Evolutionary conservation across 2,113 vertebrate genomes (phyloP).

Genomic region (Indicator maculatus): DNA sequence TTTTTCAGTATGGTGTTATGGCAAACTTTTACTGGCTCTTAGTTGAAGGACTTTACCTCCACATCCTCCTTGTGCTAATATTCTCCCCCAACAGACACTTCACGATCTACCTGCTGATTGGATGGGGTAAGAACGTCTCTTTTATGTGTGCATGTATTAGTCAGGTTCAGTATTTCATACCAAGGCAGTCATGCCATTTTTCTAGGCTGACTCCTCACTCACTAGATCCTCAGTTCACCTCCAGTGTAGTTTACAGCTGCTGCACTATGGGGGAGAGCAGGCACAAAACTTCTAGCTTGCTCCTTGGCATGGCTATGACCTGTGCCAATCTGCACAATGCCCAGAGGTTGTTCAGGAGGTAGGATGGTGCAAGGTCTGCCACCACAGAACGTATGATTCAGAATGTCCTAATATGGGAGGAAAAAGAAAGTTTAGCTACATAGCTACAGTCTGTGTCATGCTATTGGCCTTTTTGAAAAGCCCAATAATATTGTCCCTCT

Average conservation of each 20-base stretch:
- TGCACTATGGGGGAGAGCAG: background rate
- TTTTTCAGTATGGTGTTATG: constrained; percentile 92
- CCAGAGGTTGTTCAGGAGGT: background rate
- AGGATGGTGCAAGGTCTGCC: background rate
- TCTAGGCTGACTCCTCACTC: background rate
- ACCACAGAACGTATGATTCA: background rate
- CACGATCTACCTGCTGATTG: constrained; percentile 85
- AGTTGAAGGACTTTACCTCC: constrained; percentile 91
- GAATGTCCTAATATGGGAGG: background rate
- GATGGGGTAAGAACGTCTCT: constrained; percentile 85
- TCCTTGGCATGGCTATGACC: background rate
- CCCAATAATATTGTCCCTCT: background rate
- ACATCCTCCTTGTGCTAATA: constrained; percentile 86
- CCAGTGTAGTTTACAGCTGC: background rate
- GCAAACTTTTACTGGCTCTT: constrained; percentile 96
- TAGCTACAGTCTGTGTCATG: background rate
- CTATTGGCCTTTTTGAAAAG: background rate
- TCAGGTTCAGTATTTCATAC: background rate
- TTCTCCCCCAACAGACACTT: constrained; percentile 84
- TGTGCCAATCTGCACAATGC: background rate
- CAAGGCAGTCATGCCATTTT: rapidly evolving
- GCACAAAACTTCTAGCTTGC: background rate
- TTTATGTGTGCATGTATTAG: background rate
- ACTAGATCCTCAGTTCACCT: background rate
- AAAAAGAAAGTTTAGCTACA: background rate